Conservation (phyloP, 2,888 invertebrate genomes). For the Aricia artaxerxes region DNA sequence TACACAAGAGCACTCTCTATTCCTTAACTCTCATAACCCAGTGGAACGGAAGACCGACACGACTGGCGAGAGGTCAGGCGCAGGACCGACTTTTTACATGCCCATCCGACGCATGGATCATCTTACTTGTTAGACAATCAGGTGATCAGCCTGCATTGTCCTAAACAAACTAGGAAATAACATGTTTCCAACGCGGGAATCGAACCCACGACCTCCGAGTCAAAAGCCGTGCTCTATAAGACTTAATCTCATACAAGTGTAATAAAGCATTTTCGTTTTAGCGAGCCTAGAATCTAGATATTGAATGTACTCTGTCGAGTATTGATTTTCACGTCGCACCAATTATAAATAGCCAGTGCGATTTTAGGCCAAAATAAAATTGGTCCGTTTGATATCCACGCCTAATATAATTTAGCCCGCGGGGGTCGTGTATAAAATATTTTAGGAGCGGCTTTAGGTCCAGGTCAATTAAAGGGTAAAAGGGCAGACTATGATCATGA, state of each 20-base stretch:
- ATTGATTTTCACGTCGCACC: neutral
- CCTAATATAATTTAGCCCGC: slow-evolving; percentile 4
- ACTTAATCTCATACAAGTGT: neutral
- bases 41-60: too few relatives aligned
- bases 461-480: slow-evolving; percentile 9
- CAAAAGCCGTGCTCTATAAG: too few relatives aligned
- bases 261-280: neutral
- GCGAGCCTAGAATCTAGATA: neutral
- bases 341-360: slow-evolving; percentile 9
- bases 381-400: slow-evolving; percentile 14
- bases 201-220: too few relatives aligned
- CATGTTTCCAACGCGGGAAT: too few relatives aligned
- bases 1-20: too few relatives aligned
- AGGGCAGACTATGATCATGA: slow-evolving; percentile 5
- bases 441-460: slow-evolving; percentile 7
- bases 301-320: neutral
- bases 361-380: neutral
- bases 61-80: too few relatives aligned
- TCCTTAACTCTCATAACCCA: too few relatives aligned
- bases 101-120: too few relatives aligned
- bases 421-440: neutral
- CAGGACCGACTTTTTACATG: too few relatives aligned
- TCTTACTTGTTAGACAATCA: too few relatives aligned
- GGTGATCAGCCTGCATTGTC: too few relatives aligned
- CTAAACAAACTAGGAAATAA: too few relatives aligned